Conservation (phyloP, 35 echinoderm and acorn worm species). For the Heliocidaris erythrogramma region DNA sequence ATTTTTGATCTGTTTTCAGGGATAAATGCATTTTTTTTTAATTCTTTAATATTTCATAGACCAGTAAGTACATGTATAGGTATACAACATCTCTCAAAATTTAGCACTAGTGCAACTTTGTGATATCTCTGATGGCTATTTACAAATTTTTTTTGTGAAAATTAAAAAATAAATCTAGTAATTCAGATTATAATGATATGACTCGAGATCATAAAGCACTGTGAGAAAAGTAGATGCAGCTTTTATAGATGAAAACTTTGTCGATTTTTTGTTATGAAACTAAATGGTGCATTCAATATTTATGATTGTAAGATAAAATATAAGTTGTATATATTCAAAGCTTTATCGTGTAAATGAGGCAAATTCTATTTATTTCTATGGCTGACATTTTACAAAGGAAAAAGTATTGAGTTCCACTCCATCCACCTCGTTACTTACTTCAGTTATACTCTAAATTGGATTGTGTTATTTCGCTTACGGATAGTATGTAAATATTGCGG, state of each 20-base stretch:
- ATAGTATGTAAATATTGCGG: neutral
- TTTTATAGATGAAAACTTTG: no score
- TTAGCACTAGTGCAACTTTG: no score
- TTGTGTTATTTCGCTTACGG: neutral
- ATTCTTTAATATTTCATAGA: no score
- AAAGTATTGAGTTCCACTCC: neutral
- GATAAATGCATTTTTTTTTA: no score
- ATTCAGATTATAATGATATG: neutral
- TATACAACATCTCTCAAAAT: no score
- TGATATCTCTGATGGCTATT: neutral
- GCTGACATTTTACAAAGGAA: neutral
- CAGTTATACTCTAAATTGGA: neutral
- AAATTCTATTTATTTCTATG: neutral
- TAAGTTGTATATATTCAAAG: neutral
- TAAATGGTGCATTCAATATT: neutral
- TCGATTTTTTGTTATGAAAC: neutral
- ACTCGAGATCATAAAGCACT: no score
- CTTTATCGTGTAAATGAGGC: conserved; percentile 1
- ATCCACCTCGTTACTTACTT: neutral
- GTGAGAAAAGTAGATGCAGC: no score
- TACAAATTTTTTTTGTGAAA: no score
- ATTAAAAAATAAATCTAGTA: no score
- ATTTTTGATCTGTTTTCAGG: no score
- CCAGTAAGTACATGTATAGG: no score
- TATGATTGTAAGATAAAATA: neutral